Conservation (phyloP, 2,888 invertebrate species). For the Meganola albula region DNA sequence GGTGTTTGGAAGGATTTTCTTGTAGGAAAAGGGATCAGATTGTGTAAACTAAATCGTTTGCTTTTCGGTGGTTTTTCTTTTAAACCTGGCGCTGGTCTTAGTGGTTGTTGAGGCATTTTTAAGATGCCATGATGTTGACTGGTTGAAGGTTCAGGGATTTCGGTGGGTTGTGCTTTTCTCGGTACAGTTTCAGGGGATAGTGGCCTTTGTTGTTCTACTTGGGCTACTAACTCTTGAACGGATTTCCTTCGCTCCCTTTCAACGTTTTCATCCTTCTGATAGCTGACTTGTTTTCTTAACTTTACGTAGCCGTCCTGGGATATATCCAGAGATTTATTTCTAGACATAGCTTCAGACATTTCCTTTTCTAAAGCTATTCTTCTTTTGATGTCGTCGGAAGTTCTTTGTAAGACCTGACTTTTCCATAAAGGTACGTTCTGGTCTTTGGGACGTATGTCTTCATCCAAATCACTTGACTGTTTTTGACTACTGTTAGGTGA, state of each 20-base stretch:
- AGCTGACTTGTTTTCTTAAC: slow-evolving; percentile 54
- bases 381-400: slow-evolving; percentile 65
- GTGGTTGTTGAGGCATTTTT: slow-evolving; percentile 69
- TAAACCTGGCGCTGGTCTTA: slow-evolving; percentile 63
- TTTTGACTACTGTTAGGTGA: slow-evolving; percentile 45
- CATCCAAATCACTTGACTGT: slow-evolving; percentile 47
- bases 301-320: slow-evolving; percentile 73
- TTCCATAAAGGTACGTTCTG: slow-evolving; percentile 55
- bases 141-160: slow-evolving; percentile 38
- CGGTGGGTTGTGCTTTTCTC: slow-evolving; percentile 49
- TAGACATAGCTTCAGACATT: slow-evolving; percentile 50
- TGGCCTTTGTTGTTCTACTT: slow-evolving; percentile 74
- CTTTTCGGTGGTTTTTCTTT: slow-evolving; percentile 70
- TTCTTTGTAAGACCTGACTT: slow-evolving; percentile 68
- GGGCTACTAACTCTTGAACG: slow-evolving; percentile 80
- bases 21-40: slow-evolving; percentile 72
- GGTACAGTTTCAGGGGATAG: slow-evolving; percentile 57
- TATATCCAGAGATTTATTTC: slow-evolving; percentile 61
- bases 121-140: slow-evolving; percentile 46
- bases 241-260: slow-evolving; percentile 69
- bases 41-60: slow-evolving; percentile 71
- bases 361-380: slow-evolving; percentile 60
- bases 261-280: slow-evolving; percentile 33
- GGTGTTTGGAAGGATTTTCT: slow-evolving; percentile 69
- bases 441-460: slow-evolving; percentile 33